Evolutionary conservation across 2,797 vertebrate species (phyloP).

Genomic region (Garrulus glandarius): DNA sequence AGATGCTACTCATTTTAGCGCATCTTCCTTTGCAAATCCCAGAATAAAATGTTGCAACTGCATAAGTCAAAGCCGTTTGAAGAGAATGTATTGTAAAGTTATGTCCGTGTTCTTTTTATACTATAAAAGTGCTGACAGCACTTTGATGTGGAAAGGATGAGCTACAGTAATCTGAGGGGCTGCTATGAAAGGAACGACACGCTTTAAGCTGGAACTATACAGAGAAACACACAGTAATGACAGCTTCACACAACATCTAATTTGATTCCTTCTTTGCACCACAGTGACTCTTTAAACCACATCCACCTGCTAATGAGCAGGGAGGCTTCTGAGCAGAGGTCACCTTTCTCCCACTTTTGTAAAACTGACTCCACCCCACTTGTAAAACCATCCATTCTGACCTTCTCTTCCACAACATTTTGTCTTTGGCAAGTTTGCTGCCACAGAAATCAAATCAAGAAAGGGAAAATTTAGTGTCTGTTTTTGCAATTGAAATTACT

Average conservation of each 20-base stretch:
- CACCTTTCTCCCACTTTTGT: background rate
- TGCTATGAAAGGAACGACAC: slow-evolving; percentile 13
- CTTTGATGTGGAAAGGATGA: slow-evolving; percentile 47
- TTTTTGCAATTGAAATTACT: background rate
- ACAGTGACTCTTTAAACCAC: background rate
- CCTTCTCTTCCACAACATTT: background rate
- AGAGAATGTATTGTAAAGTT: slow-evolving; percentile 46
- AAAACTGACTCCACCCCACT: background rate
- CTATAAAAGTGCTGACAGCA: background rate
- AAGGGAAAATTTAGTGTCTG: background rate
- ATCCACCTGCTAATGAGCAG: slow-evolving; percentile 36
- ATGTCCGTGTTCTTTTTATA: background rate
- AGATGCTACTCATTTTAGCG: background rate
- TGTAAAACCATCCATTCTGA: background rate
- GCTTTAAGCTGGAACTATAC: background rate
- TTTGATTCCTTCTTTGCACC: background rate
- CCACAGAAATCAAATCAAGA: background rate
- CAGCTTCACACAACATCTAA: slow-evolving; percentile 8
- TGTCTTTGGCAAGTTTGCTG: background rate
- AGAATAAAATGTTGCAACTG: slow-evolving; percentile 18
- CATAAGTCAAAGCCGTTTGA: slow-evolving; percentile 6
- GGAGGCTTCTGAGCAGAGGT: slow-evolving; percentile 11
- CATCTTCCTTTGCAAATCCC: slow-evolving; percentile 27
- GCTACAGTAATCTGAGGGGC: slow-evolving; percentile 17
- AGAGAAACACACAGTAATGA: background rate